A percentile compares a stretch with the other conserved stretches of the same genome.
phyloP scores from a whole-genome alignment of 2,797 vertebrate species.

The Acomys russatus region DNA sequence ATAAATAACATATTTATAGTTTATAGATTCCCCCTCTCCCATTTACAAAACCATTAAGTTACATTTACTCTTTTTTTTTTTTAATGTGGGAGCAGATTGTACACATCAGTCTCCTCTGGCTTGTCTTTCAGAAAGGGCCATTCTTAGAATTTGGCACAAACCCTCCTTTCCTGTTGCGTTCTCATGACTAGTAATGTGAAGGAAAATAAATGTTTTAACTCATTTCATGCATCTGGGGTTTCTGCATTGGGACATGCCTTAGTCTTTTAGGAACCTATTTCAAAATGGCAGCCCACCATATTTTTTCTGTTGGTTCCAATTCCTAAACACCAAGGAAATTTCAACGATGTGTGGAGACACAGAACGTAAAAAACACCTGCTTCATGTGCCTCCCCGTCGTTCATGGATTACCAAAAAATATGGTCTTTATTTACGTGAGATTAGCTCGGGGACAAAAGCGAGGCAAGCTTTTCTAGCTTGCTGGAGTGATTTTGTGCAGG shows the following conservation, averaged over 20 bases:
- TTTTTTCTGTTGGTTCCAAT: constrained; percentile 42
- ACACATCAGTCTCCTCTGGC: constrained; percentile 82
- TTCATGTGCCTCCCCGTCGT: neutral
- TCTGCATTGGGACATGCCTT: constrained; percentile 11
- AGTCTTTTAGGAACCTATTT: constrained; percentile 20
- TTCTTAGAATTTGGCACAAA: constrained; percentile 90
- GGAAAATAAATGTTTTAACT: constrained; percentile 82
- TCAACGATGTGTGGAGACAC: neutral
- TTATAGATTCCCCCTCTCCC: constrained; percentile 91
- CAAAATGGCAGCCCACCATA: neutral
- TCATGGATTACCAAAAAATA: neutral
- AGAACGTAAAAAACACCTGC: neutral
- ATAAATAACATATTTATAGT: constrained; percentile 92
- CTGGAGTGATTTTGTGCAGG: constrained; percentile 69
- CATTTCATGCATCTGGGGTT: constrained; percentile 39
- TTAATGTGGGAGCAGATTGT: constrained; percentile 86
- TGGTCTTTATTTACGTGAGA: constrained; percentile 35
- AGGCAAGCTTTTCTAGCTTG: constrained; percentile 15
- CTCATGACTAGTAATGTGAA: constrained; percentile 78
- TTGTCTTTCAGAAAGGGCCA: constrained; percentile 83
- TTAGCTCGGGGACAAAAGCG: constrained; percentile 6
- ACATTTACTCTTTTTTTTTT: constrained; percentile 86
- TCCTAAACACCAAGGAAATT: constrained; percentile 19
- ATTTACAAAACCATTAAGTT: constrained; percentile 91
- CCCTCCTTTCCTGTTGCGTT: constrained; percentile 80